Conservation (phyloP, 2,888 invertebrate genomes). For the Ichneumoninae sp. region DNA sequence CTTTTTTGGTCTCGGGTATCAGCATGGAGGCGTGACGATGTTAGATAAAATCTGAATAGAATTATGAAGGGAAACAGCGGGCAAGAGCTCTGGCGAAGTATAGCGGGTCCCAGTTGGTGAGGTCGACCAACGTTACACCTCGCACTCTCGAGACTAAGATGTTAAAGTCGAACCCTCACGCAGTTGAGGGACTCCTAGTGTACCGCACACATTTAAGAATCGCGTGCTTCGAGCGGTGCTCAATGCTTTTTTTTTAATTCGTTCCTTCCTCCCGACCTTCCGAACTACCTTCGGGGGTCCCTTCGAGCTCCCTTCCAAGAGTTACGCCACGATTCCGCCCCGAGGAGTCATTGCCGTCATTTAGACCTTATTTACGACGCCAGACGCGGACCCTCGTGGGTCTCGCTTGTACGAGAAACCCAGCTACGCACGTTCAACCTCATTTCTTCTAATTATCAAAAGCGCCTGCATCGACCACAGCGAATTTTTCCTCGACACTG, state of each 20-base stretch:
- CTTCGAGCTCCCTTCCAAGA: slow-evolving; percentile 48
- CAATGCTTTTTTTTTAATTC: slow-evolving; percentile 1
- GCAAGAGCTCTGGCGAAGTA: neutral
- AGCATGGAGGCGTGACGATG: neutral
- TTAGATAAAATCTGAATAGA: slow-evolving; percentile 24
- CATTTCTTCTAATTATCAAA: slow-evolving; percentile 22
- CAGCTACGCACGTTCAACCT: neutral
- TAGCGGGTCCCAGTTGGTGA: neutral
- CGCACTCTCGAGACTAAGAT: neutral
- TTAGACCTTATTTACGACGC: slow-evolving; percentile 41
- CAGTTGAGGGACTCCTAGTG: neutral
- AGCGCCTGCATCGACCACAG: neutral
- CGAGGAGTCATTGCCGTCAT: slow-evolving; percentile 45
- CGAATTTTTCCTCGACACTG: neutral
- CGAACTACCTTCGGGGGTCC: slow-evolving; percentile 40
- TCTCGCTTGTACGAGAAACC: slow-evolving; percentile 1
- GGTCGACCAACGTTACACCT: slow-evolving; percentile 19
- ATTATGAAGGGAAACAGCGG: neutral
- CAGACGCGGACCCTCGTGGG: neutral
- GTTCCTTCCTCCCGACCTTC: neutral
- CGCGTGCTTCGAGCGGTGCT: slow-evolving; percentile 27
- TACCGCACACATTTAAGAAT: slow-evolving; percentile 50
- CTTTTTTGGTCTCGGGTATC: slow-evolving; percentile 1
- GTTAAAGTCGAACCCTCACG: neutral
- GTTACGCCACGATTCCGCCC: slow-evolving; percentile 43